Evolutionary conservation across 2,797 vertebrate genomes (phyloP).

Genomic region (Luscinia megarhynchos): DNA sequence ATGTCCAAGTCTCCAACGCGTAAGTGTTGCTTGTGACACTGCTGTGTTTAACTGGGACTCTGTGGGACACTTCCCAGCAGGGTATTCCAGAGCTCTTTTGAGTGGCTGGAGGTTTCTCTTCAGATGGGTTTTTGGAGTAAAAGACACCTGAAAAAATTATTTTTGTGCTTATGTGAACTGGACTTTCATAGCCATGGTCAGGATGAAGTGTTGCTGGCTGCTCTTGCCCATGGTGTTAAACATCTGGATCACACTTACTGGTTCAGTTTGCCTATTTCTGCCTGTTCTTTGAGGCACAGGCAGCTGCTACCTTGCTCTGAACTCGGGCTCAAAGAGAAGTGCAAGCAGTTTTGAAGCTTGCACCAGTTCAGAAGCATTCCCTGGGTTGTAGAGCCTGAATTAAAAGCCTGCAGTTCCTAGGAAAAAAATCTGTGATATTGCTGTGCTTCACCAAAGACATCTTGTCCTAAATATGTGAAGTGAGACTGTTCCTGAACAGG

Average conservation of each 20-base stretch:
- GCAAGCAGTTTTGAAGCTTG: not conserved
- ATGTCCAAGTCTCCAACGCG: constrained; percentile 94
- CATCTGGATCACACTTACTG: not conserved
- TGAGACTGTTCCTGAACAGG: not conserved
- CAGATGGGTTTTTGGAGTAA: not conserved
- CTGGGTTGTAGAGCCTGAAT: rapidly evolving
- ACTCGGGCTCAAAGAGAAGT: not conserved
- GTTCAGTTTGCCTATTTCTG: not conserved
- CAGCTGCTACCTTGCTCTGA: not conserved
- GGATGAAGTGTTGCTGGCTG: not conserved
- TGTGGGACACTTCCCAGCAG: not conserved
- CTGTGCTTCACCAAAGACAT: not conserved
- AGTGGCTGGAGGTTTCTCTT: not conserved
- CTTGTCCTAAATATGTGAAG: not conserved
- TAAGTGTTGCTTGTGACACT: constrained; percentile 74
- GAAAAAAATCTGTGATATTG: not conserved
- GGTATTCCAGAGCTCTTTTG: not conserved
- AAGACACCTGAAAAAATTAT: not conserved
- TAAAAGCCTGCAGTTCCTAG: not conserved
- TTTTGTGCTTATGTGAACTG: rapidly evolving
- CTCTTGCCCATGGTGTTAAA: not conserved
- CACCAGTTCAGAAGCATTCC: not conserved
- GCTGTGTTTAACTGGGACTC: rapidly evolving
- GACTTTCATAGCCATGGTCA: rapidly evolving
- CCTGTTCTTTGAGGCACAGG: rapidly evolving